Evolutionary conservation across 53 echinoderm and acorn worm species (phyloP).

Genomic region (Arbacia lixula): DNA sequence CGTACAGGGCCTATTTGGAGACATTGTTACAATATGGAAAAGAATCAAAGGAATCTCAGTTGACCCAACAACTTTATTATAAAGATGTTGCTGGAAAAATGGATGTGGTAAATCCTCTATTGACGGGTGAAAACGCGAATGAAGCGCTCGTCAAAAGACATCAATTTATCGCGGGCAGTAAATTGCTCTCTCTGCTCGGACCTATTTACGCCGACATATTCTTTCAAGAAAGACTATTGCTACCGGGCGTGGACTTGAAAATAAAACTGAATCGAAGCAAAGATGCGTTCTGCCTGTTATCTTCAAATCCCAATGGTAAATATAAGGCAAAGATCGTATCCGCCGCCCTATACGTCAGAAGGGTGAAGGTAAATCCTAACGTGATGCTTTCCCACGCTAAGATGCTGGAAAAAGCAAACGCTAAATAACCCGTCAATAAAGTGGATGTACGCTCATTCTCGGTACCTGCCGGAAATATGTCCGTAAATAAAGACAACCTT

Average conservation of each 20-base stretch:
- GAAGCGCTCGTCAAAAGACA: slow-evolving; percentile 52
- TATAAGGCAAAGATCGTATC: slow-evolving; percentile 61
- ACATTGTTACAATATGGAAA: slow-evolving; percentile 53
- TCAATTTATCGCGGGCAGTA: slow-evolving; percentile 7
- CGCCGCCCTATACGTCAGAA: slow-evolving; percentile 66
- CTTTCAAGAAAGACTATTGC: slow-evolving; percentile 65
- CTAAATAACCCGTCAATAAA: slow-evolving; percentile 75
- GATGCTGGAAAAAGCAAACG: slow-evolving; percentile 49
- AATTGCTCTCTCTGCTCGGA: slow-evolving; percentile 54
- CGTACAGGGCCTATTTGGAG: slow-evolving; percentile 70
- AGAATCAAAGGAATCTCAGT: slow-evolving; percentile 55
- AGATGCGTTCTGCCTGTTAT: slow-evolving; percentile 64
- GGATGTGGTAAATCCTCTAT: slow-evolving; percentile 59
- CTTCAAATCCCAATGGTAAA: slow-evolving; percentile 15
- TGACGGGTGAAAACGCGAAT: slow-evolving; percentile 19
- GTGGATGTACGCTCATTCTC: slow-evolving; percentile 69
- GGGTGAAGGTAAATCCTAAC: slow-evolving; percentile 64
- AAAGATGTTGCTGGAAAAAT: slow-evolving; percentile 63
- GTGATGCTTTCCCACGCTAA: slow-evolving; percentile 67
- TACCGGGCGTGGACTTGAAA: slow-evolving; percentile 69
- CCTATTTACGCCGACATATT: slow-evolving; percentile 75
- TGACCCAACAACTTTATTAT: slow-evolving; percentile 57
- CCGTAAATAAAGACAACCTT: slow-evolving; percentile 59
- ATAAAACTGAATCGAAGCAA: slow-evolving; percentile 69
- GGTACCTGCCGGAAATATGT: slow-evolving; percentile 62